phyloP scores from a whole-genome alignment of 2,113 vertebrate genomes.

The Archilochus colubris region DNA sequence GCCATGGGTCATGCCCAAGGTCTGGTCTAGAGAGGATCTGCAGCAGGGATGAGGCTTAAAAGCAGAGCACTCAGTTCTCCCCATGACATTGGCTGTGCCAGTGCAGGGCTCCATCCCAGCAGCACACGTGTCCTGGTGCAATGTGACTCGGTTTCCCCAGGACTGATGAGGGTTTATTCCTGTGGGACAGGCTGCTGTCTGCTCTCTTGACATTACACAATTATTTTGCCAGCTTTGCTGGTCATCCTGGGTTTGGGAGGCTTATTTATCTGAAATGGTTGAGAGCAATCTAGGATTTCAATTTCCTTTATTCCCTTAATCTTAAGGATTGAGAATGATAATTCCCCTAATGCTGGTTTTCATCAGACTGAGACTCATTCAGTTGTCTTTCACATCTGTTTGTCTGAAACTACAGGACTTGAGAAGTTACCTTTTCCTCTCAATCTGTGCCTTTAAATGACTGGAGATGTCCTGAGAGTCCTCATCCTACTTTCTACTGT shows the following conservation, averaged over 20 bases:
- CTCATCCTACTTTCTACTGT: background rate
- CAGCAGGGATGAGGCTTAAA: background rate
- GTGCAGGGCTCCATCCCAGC: background rate
- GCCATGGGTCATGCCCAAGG: accelerated
- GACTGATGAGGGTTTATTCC: background rate
- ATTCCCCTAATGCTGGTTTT: background rate
- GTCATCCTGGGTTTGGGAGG: background rate
- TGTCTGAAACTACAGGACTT: background rate
- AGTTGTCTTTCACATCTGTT: background rate
- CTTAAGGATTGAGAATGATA: constrained; percentile 9
- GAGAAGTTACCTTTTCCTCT: constrained; percentile 12
- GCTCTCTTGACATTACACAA: background rate
- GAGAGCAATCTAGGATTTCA: constrained; percentile 5
- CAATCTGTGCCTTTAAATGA: background rate
- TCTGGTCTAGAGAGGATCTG: background rate
- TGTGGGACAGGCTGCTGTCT: accelerated
- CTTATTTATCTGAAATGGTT: constrained; percentile 14
- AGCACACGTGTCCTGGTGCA: accelerated
- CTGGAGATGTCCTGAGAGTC: background rate
- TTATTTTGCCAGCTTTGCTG: background rate
- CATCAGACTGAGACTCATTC: constrained; percentile 5
- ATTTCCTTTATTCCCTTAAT: constrained; percentile 34
- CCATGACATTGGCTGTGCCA: background rate
- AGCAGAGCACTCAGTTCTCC: background rate
- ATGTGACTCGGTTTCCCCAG: accelerated